Evolutionary conservation across 2,797 vertebrate genomes (phyloP), one percentile per base, ranked within the genome.

Genomic region (Pogonophryne albipinna): DNA sequence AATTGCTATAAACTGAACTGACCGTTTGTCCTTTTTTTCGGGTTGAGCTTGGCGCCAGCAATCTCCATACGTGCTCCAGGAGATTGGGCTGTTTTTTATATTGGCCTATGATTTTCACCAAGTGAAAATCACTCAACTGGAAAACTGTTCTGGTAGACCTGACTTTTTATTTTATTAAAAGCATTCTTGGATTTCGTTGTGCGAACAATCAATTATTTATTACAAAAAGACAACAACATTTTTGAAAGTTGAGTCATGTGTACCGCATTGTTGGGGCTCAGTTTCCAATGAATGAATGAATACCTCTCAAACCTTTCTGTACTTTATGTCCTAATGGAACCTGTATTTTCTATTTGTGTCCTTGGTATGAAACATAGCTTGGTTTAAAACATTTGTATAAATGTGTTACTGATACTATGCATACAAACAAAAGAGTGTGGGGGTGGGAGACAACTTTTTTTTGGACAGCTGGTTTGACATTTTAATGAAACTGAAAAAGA

Each of bases 401-500:
- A 70, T 34, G 15, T 63, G 2, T 41, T 42, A 20, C n/a, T 52
- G 17, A 34, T 55, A 71, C 59, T 46, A 63, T 74, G 12, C 66
- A 34, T 62, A 38, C 16, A 55, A 59, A 45, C 60, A 56, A 59
- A 45, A 57, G 34, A 9, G 34, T 46, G 44, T 72, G 49, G 47
- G 79, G 66, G 45, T 62, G 59, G 47, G 20, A 74, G 71, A 70
- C 60, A 74, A 69, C 59, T 80, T 74, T 62, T 84, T 79, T 57
- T 31, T 19, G 7, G 16, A 71, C 17, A 73, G 44, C 58, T 74
- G 64, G 38, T 67, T 76, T 50, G 73, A 74, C 62, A 63, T 74
- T 83, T 82, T 76, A 76, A 74, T 87, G 49, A 80, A 82, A 79
- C 57, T 61, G 41, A 82, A 78, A 83, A 70, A 68, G 60, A 56